Conservation (phyloP, 2,797 vertebrate genomes). For the Neosilurus hyrtlii region DNA sequence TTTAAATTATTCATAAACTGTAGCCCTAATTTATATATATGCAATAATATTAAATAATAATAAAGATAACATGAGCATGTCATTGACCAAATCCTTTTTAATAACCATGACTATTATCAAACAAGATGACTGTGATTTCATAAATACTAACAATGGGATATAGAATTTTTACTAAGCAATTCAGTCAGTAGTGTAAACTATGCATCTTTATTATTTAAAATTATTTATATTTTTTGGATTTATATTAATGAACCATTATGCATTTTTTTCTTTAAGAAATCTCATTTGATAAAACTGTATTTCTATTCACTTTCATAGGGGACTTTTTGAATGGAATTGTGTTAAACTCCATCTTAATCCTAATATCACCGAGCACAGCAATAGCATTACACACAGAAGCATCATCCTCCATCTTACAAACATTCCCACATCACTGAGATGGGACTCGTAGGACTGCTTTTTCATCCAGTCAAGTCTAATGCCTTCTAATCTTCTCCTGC, state of each 20-base stretch:
- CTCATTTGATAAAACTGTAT: neutral
- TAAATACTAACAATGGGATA: neutral
- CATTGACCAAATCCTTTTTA: neutral
- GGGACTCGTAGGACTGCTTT: slow-evolving; percentile 50
- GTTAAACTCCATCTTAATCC: slow-evolving; percentile 32
- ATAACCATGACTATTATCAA: neutral
- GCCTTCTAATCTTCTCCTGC: slow-evolving; percentile 55
- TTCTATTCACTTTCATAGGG: neutral
- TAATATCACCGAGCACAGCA: slow-evolving; percentile 38
- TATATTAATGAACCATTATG: neutral
- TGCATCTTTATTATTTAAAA: neutral
- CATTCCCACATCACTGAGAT: slow-evolving; percentile 42
- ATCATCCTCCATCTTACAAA: slow-evolving; percentile 28
- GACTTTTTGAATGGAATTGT: neutral
- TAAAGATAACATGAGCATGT: no score
- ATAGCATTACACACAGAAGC: slow-evolving; percentile 33
- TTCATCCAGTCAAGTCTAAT: slow-evolving; percentile 52
- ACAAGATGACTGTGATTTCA: neutral
- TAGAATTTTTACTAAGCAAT: no score
- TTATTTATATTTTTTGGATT: neutral
- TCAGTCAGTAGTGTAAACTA: neutral
- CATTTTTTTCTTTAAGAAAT: neutral
- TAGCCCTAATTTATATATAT: no score
- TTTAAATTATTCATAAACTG: neutral
- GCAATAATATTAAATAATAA: no score